A percentile compares a stretch with the other conserved stretches of the same genome.
These are phyloP conservation scores for Thomomys bottae DNA, from an alignment of 2,113 vertebrate species.

Conservation along the genomic window DNA sequence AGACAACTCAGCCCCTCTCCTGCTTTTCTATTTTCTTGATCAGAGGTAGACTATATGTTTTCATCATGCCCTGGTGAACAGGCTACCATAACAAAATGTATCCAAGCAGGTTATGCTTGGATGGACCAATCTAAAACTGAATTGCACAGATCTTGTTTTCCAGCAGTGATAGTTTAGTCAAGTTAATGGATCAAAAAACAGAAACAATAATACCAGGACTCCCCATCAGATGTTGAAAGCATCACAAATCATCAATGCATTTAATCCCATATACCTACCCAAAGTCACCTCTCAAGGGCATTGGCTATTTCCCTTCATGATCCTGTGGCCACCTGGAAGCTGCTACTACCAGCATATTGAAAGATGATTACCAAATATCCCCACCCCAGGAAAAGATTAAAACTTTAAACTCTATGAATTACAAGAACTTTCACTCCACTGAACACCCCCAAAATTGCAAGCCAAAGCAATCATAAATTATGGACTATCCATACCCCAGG, in stretches of 20 bases:
- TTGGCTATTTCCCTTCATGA: too few species aligned
- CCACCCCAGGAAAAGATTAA: background rate
- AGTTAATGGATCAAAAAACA: background rate
- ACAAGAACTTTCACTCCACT: background rate
- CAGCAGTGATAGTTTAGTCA: background rate
- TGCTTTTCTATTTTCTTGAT: background rate
- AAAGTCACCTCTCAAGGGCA: background rate
- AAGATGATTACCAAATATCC: rapidly evolving
- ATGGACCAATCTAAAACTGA: background rate
- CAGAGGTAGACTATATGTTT: background rate
- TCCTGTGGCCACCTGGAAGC: background rate
- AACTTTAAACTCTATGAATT: background rate
- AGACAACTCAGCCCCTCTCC: background rate
- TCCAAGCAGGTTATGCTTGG: background rate
- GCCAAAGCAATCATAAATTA: background rate
- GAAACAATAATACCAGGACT: background rate
- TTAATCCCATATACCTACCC: too few species aligned
- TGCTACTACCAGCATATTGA: too few species aligned
- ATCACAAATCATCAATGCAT: background rate
- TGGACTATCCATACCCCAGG: background rate
- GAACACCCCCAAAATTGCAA: background rate
- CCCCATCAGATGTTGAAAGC: background rate
- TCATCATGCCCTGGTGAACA: background rate
- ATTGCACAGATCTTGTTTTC: background rate
- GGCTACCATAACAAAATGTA: background rate